Percentiles rank a stretch among this genome's conserved stretches.
These are phyloP conservation scores for Hymenochirus boettgeri DNA, from an alignment of 2,113 vertebrate species.

Conservation along the genomic window DNA sequence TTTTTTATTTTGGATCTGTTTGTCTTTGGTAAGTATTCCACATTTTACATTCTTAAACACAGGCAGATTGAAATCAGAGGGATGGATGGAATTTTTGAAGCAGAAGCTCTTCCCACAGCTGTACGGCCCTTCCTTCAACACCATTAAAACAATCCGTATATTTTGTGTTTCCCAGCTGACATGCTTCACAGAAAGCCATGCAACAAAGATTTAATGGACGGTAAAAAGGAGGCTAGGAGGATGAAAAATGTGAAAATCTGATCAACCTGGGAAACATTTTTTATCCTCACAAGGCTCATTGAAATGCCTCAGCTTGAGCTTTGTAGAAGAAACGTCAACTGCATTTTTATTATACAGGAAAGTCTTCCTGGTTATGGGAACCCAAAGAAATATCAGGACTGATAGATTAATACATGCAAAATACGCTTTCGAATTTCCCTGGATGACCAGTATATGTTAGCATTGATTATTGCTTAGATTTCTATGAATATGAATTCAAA, in stretches of 20 bases:
- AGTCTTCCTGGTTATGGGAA: conserved; percentile 1
- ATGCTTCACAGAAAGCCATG: conserved; percentile 25
- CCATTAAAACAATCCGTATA: conserved; percentile 20
- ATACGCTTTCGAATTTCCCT: not conserved
- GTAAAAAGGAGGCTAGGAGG: conserved; percentile 17
- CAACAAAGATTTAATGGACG: conserved; percentile 25
- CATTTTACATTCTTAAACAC: conserved; percentile 5
- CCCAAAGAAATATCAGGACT: conserved; percentile 22
- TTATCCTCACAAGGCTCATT: conserved; percentile 13
- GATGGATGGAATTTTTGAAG: conserved; percentile 18
- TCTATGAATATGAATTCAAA: not conserved
- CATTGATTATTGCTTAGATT: not conserved
- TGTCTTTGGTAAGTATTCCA: not conserved
- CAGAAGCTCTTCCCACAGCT: conserved; percentile 18
- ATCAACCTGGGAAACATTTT: conserved; percentile 14
- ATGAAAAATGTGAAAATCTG: conserved; percentile 5
- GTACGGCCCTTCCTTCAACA: conserved; percentile 14
- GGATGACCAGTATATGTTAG: not conserved
- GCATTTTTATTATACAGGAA: conserved; percentile 21
- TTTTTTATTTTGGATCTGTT: not conserved
- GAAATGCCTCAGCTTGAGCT: conserved; percentile 11
- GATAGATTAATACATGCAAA: conserved; percentile 12
- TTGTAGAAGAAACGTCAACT: conserved; percentile 17
- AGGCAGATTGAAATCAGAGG: conserved; percentile 1
- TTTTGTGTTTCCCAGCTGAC: conserved; percentile 34